phyloP scores from a whole-genome alignment of 1,140 invertebrate species.

The Nylanderia fulva region DNA sequence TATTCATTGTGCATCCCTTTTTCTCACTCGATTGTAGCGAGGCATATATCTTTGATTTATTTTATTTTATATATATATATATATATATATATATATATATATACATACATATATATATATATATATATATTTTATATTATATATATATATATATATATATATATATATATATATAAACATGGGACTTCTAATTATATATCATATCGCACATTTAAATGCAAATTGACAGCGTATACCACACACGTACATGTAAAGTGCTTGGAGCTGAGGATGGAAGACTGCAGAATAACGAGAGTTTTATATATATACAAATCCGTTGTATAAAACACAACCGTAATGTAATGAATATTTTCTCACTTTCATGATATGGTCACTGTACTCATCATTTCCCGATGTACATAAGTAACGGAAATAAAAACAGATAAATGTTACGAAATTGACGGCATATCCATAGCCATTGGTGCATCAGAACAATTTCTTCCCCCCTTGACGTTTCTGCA shows the following conservation, averaged over 20 bases:
- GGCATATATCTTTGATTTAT: slow-evolving; percentile 79
- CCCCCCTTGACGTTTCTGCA: slow-evolving; percentile 56
- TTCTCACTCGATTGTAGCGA: slow-evolving; percentile 82
- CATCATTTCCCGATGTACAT: slow-evolving; percentile 73
- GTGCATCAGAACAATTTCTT: slow-evolving; percentile 81
- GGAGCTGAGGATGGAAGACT: slow-evolving; percentile 74
- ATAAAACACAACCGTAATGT: slow-evolving; percentile 30
- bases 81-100: slow-evolving; percentile 49
- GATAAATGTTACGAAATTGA: slow-evolving; percentile 39
- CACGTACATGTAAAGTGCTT: slow-evolving; percentile 56
- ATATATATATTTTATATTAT: too few relatives aligned
- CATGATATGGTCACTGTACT: slow-evolving; percentile 86
- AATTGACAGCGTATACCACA: slow-evolving; percentile 36
- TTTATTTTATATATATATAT: slow-evolving; percentile 65
- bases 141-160: slow-evolving; percentile 46
- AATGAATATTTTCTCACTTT: slow-evolving; percentile 75
- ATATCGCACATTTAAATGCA: slow-evolving; percentile 67
- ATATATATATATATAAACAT: slow-evolving; percentile 55
- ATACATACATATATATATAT: too few relatives aligned
- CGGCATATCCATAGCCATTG: slow-evolving; percentile 84
- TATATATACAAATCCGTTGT: slow-evolving; percentile 55
- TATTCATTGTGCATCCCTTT: slow-evolving; percentile 86
- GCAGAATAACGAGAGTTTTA: slow-evolving; percentile 85
- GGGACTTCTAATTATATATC: slow-evolving; percentile 65
- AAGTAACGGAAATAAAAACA: slow-evolving; percentile 60